These are phyloP conservation scores for Stenodema calcarata DNA, from an alignment of 2,888 invertebrate species.

Conservation along the genomic window DNA sequence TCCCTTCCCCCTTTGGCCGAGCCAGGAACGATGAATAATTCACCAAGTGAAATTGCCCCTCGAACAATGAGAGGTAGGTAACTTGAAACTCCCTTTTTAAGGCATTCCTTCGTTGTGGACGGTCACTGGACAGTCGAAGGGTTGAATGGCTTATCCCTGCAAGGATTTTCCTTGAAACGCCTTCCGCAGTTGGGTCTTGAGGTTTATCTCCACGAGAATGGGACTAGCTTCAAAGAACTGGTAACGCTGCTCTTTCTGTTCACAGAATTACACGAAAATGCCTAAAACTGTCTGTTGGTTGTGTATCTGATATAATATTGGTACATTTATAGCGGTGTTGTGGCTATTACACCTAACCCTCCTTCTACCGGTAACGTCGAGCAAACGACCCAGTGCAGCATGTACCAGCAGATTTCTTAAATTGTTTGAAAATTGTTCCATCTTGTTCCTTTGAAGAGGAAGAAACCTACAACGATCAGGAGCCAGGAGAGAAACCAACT, in stretches of 20 bases:
- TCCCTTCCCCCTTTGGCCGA: background rate
- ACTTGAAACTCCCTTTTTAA: conserved; percentile 31
- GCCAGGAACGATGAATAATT: conserved; percentile 35
- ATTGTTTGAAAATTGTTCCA: too few species aligned
- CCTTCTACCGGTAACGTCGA: too few species aligned
- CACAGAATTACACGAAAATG: too few species aligned
- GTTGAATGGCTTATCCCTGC: background rate
- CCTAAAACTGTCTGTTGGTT: too few species aligned
- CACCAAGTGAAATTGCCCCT: conserved; percentile 41
- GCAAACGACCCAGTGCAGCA: too few species aligned
- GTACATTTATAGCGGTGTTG: too few species aligned
- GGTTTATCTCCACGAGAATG: background rate
- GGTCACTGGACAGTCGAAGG: background rate
- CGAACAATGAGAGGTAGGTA: conserved; percentile 15
- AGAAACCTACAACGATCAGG: background rate
- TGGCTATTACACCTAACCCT: too few species aligned
- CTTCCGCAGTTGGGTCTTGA: background rate
- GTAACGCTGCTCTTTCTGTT: too few species aligned
- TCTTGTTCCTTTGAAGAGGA: background rate
- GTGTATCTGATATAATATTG: too few species aligned
- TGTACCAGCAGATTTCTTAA: too few species aligned
- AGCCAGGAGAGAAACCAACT: background rate
- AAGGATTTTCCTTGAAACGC: background rate
- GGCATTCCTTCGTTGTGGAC: background rate
- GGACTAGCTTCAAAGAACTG: too few species aligned